Base-by-base conservation (phyloP, 1,140 invertebrate genomes). In the Drosophila arawakana region DNA sequence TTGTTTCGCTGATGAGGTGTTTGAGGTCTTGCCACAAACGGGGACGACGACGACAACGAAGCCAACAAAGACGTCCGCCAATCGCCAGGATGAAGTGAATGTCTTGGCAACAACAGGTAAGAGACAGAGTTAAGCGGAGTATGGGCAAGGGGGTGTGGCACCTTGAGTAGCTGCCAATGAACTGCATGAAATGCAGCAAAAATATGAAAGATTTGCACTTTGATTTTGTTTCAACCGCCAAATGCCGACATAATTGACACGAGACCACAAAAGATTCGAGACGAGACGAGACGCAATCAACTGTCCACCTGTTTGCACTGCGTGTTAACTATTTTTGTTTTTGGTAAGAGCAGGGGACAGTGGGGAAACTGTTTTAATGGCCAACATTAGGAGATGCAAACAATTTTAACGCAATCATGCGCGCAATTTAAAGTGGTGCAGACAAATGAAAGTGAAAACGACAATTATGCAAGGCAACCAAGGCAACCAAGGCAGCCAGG, bases 321-420 rank as follows among this genome's bases (percentile, higher is more conserved):
- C 8, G 10, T 41, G 7, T 10, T 41, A n/a, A 39, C 7, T 3
- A 3, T 39, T 39, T 41, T 15, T 15, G 15, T 15, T 41, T 41
- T 41, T 5, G 30, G 15, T 37, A 10, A 5, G 10, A 13, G 8
- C 10, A 15, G 4, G 18, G 43, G 4, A 10, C 15, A 15, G 15
- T 8, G 11, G 10, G 39, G 18, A 11, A 41, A 7, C 68, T 73
- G 81, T 84, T 89, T 84, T 89, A 89, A 89, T 89, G 85, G 81
- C 70, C 72, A 85, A 81, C 84, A 89, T 89, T 89, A 90, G 78
- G 81, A 90, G 84, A 81, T 89, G 50, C 65, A 89, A 89, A 89
- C 84, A 89, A 89, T 89, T 89, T 89, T 81, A 89, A 89, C 84
- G 84, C 84, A 89, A 89, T 89, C 84, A 89, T 90, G 84, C 80